phyloP scores from a whole-genome alignment of 2,888 invertebrate species.

The Dasypogon diadema region DNA sequence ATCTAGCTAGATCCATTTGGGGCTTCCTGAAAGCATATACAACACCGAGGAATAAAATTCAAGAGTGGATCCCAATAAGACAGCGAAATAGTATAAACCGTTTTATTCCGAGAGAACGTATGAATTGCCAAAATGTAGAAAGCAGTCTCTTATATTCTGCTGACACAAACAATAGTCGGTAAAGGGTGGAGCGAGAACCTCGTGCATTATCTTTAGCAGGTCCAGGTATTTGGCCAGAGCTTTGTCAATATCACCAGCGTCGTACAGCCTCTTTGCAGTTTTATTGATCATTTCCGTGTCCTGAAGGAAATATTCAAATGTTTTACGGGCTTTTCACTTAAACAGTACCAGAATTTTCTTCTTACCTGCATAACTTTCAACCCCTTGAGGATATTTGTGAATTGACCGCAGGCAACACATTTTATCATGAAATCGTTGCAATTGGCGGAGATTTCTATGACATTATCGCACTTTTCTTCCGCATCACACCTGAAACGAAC shows the following conservation, averaged over 20 bases:
- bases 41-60: too few species aligned
- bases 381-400: constrained; percentile 80
- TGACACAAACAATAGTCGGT: constrained; percentile 81
- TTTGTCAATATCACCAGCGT: constrained; percentile 74
- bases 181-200: constrained; percentile 78
- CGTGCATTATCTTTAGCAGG: constrained; percentile 76
- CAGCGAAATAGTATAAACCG: too few species aligned
- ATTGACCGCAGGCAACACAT: constrained; percentile 76
- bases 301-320: constrained; percentile 70
- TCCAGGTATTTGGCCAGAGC: constrained; percentile 76
- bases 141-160: constrained; percentile 77
- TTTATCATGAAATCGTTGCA: constrained; percentile 78
- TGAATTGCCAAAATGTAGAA: constrained; percentile 74
- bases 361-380: constrained; percentile 78
- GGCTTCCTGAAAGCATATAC: too few species aligned
- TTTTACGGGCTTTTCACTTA: not conserved
- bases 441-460: constrained; percentile 75
- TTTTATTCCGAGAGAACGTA: constrained; percentile 53
- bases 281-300: constrained; percentile 79
- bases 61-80: too few species aligned
- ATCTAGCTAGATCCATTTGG: too few species aligned
- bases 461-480: constrained; percentile 74
- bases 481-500: constrained; percentile 77
- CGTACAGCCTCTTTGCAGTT: constrained; percentile 73
- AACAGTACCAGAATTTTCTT: constrained; percentile 50